phyloP scores from a whole-genome alignment of 2,888 invertebrate genomes.

The Camponotus fellah region DNA sequence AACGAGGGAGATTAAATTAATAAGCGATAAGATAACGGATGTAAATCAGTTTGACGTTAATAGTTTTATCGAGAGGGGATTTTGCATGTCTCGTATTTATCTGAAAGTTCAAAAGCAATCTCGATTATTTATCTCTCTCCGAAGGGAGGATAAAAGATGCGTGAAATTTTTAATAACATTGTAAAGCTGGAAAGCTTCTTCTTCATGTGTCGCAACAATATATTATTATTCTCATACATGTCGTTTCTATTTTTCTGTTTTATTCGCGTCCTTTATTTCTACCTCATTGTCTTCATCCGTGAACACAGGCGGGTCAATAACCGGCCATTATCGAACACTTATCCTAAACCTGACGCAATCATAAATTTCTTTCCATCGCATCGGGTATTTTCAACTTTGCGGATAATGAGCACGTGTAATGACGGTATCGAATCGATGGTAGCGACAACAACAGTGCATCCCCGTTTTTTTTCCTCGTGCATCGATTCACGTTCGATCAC shows the following conservation, averaged over 20 bases:
- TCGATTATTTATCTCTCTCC: background rate
- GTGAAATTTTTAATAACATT: background rate
- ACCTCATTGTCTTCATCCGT: background rate
- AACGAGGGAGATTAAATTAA: background rate
- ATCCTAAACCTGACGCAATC: constrained; percentile 28
- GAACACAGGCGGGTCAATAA: constrained; percentile 25
- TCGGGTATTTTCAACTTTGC: background rate
- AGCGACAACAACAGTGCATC: constrained; percentile 17
- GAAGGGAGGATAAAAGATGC: background rate
- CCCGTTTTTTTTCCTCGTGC: background rate
- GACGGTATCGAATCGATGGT: constrained; percentile 29
- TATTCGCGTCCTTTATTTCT: background rate
- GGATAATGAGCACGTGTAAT: constrained; percentile 27
- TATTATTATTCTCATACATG: background rate
- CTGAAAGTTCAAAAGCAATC: background rate
- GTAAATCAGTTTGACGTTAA: background rate
- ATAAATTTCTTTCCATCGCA: constrained; percentile 12
- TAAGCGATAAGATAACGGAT: background rate
- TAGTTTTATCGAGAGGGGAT: background rate
- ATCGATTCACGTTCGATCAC: constrained; percentile 10
- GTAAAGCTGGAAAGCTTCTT: background rate
- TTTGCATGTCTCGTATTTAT: background rate
- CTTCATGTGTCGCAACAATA: background rate
- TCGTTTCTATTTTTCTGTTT: background rate
- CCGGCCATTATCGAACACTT: constrained; percentile 25